Evolutionary conservation across 2,797 vertebrate species (phyloP).

Genomic region (Muscicapa comitata): DNA sequence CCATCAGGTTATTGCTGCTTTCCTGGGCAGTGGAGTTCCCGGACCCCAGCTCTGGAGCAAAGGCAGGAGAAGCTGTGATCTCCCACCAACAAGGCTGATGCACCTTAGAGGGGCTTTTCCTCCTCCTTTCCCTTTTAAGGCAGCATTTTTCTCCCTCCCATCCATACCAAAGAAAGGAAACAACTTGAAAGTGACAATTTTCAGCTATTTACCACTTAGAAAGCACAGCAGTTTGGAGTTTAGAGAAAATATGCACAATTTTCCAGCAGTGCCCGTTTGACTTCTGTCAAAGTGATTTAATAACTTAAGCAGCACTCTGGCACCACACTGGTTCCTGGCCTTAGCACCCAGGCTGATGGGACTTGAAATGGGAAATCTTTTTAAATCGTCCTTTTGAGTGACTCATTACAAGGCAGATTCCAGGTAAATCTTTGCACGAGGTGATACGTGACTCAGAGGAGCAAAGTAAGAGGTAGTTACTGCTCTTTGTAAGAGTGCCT

Average conservation of each 20-base stretch:
- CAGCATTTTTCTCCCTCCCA: not conserved
- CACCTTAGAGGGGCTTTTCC: not conserved
- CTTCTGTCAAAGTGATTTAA: constrained; percentile 56
- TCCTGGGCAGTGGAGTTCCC: rapidly evolving
- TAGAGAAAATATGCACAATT: constrained; percentile 51
- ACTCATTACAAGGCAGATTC: constrained; percentile 57
- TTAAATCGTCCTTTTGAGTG: constrained; percentile 7
- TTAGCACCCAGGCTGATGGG: constrained; percentile 39
- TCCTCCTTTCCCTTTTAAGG: constrained; percentile 23
- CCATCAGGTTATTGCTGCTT: not conserved
- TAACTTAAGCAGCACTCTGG: constrained; percentile 42
- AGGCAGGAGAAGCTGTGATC: not conserved
- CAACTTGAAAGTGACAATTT: constrained; percentile 44
- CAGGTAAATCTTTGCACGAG: constrained; percentile 41
- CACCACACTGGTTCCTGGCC: constrained; percentile 30
- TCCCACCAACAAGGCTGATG: not conserved
- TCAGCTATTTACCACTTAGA: constrained; percentile 48
- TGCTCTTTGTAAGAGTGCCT: not conserved
- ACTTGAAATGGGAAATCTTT: constrained; percentile 46
- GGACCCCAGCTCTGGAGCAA: not conserved
- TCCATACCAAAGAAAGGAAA: constrained; percentile 27
- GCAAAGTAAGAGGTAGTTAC: not conserved
- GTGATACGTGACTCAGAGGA: constrained; percentile 44
- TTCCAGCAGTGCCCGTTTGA: constrained; percentile 60
- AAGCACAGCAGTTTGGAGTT: not conserved